Evolutionary conservation across 2,888 invertebrate species (phyloP).

Genomic region (Eurytoma adleriae): DNA sequence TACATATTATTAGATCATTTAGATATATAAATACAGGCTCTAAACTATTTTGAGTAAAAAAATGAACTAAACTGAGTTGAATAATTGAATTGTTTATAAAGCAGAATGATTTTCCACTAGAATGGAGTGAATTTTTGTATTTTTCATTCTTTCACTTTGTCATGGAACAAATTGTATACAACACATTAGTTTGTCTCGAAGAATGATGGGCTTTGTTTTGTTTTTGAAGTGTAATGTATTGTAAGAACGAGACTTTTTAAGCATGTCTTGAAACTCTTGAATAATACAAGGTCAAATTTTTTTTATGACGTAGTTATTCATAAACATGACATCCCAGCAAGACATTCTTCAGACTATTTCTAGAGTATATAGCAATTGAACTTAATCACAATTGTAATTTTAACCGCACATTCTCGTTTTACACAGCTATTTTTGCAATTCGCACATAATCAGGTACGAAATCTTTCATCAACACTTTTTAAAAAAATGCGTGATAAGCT

Average conservation of each 20-base stretch:
- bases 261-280: constrained; percentile 1
- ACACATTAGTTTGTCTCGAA: not conserved
- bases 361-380: constrained; percentile 19
- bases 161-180: no score
- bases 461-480: no score
- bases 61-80: no score
- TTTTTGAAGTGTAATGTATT: no score
- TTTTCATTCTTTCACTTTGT: not conserved
- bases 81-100: no score
- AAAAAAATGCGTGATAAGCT: no score
- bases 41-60: no score
- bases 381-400: constrained; percentile 2
- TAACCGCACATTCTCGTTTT: not conserved
- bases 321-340: not conserved
- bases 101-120: no score
- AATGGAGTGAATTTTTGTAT: no score
- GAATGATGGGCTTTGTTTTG: constrained; percentile 8
- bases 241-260: constrained; percentile 28
- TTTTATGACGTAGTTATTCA: constrained; percentile 19
- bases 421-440: not conserved
- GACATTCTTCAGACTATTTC: constrained; percentile 37
- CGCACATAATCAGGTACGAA: not conserved
- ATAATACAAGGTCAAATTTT: constrained; percentile 31
- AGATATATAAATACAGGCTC: no score
- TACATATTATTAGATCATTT: no score